These are phyloP conservation scores for Zoroaster sp. DNA, from an alignment of 53 echinoderm and acorn worm genomes.

Conservation along the genomic window DNA sequence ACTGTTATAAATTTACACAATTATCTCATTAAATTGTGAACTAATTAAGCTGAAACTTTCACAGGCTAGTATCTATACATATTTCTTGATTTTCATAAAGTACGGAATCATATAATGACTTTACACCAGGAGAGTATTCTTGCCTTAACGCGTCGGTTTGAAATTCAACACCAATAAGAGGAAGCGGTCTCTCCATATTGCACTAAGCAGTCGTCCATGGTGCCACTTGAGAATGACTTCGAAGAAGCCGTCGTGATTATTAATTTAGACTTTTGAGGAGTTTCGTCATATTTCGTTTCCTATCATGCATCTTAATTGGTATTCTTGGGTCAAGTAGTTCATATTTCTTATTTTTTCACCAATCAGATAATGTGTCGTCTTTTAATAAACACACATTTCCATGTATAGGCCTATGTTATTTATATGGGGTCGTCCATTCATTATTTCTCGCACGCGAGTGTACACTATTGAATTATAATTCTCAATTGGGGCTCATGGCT, in stretches of 20 bases:
- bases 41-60: too few relatives aligned
- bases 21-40: too few relatives aligned
- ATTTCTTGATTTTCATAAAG: too few relatives aligned
- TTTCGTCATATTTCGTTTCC: neutral
- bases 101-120: too few relatives aligned
- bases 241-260: neutral
- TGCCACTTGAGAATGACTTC: neutral
- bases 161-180: neutral
- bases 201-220: neutral
- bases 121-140: too few relatives aligned
- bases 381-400: neutral
- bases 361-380: neutral
- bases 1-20: too few relatives aligned
- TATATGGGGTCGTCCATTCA: neutral
- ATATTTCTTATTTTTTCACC: conserved; percentile 8
- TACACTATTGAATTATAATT: too few relatives aligned
- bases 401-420: neutral
- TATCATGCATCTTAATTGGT: conserved; percentile 24
- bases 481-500: too few relatives aligned
- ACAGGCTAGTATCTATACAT: too few relatives aligned
- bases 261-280: neutral
- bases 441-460: neutral
- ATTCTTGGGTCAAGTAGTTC: neutral
- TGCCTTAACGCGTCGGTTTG: neutral
- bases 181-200: neutral